phyloP scores from a whole-genome alignment of 2,797 vertebrate species.

The Enteromius thamalakanensis region DNA sequence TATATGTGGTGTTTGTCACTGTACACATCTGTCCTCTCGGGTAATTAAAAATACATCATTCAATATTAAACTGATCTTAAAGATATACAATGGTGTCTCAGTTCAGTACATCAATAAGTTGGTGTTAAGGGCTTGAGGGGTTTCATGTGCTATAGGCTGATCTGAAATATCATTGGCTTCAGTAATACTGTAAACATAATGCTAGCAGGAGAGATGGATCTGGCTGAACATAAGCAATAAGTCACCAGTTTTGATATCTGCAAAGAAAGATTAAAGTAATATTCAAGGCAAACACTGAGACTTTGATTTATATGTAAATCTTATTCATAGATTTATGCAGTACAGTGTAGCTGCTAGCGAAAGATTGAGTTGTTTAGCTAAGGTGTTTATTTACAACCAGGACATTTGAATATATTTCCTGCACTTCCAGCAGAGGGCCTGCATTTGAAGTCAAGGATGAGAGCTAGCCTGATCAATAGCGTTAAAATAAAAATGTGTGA shows the following conservation, averaged over 20 bases:
- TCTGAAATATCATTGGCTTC: constrained; percentile 1
- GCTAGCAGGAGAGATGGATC: constrained; percentile 2
- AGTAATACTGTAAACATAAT: background rate
- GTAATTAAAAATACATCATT: background rate
- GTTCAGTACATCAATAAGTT: background rate
- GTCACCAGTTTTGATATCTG: background rate
- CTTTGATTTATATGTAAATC: constrained; percentile 30
- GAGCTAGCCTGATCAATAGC: background rate
- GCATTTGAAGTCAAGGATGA: background rate
- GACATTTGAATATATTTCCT: constrained; percentile 7
- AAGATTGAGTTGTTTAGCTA: background rate
- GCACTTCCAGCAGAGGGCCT: constrained; percentile 6
- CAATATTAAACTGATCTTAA: background rate
- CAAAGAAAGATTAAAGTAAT: constrained; percentile 4
- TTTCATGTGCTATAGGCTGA: background rate
- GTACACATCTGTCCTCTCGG: background rate
- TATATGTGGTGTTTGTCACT: background rate
- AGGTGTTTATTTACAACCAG: background rate
- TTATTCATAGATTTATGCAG: background rate
- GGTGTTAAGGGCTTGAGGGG: too few relatives aligned
- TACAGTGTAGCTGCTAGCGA: constrained; percentile 2
- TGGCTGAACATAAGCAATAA: background rate
- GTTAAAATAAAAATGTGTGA: background rate
- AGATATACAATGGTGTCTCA: constrained; percentile 5
- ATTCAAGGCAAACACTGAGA: constrained; percentile 7